Evolutionary conservation across 2,888 invertebrate genomes (phyloP), one percentile per base, ranked within the genome.

Genomic region (Lasioglossum calceatum): DNA sequence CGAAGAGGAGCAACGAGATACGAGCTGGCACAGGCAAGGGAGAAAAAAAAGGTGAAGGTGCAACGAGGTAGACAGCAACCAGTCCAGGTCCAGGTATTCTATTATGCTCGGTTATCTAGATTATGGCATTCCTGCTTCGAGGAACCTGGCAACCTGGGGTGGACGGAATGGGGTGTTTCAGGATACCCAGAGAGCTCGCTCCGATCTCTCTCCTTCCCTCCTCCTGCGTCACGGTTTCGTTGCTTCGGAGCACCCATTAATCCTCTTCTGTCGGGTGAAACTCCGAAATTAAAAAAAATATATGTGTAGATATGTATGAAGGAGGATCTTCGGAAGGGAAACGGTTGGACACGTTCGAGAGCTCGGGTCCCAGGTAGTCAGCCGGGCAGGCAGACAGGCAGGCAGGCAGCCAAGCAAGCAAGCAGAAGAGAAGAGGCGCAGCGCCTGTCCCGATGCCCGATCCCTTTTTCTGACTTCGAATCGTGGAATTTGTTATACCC

Each of bases 21-120:
- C 81, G 87, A 85, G 77, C 80, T 82, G 83, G 85, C 77, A 85
- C 70, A 73, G 81, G 72, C 79, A 73, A 80, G 84, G 80, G 84
- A 84, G 90, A 86, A 89, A 93, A 93, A 93, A 93, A 92, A 91
- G 92, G 88, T 91, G 92, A 93, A 92, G 93, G 93, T 93, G 94
- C 93, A 94, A 93, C 94, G 92, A 94, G 93, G 93, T 94, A 94
- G 94, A 94, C 94, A 94, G 93, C 93, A 91, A 90, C 90, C 92
- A 90, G 92, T 89, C 89, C 90, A 86, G 92, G 91, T 91, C 91
- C 92, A 91, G 92, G 92, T 94, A 94, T 94, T 94, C 95, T 94
- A 94, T 94, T 94, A 95, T 94, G 93, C 93, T 89, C 92, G 93
- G 93, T 94, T 95, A 95, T 95, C 95, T 94, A 94, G 95, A 95